Conservation (phyloP, 2,113 vertebrate genomes). For the Hippocampus comes region DNA sequence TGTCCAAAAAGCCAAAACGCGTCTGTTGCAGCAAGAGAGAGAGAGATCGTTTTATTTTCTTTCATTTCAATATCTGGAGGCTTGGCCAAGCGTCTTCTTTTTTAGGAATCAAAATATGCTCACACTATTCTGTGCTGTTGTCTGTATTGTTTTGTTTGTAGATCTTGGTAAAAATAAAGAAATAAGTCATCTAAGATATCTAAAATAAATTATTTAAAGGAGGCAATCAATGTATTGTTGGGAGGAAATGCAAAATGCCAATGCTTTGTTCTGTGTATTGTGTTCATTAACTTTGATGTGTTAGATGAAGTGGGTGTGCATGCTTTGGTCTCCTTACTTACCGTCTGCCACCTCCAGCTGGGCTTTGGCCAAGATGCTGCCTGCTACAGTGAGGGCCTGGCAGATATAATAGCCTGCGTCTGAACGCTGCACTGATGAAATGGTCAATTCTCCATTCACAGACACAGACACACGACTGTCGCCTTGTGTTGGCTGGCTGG, state of each 20-base stretch:
- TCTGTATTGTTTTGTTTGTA: background rate
- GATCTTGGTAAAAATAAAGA: background rate
- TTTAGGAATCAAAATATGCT: conserved; percentile 13
- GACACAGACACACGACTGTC: conserved; percentile 86
- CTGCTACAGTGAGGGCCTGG: conserved; percentile 91
- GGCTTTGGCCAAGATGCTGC: conserved; percentile 93
- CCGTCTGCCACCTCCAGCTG: conserved; percentile 95
- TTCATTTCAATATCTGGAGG: background rate
- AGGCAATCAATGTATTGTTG: background rate
- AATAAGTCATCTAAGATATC: background rate
- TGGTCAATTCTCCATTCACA: conserved; percentile 84
- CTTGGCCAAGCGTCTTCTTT: background rate
- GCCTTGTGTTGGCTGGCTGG: conserved; percentile 86
- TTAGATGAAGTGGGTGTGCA: conserved; percentile 7
- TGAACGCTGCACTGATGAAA: conserved; percentile 84
- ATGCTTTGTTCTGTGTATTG: background rate
- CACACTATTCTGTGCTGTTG: background rate
- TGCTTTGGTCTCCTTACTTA: conserved; percentile 58
- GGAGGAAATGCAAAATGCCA: background rate
- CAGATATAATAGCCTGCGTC: conserved; percentile 93
- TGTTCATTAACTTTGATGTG: background rate
- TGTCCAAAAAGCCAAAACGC: conserved; percentile 47
- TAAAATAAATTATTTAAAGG: background rate
- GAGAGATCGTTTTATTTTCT: conserved; percentile 36
- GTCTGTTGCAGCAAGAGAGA: conserved; percentile 56